Conservation (phyloP, 1,140 invertebrate genomes). For the Ruditapes philippinarum region DNA sequence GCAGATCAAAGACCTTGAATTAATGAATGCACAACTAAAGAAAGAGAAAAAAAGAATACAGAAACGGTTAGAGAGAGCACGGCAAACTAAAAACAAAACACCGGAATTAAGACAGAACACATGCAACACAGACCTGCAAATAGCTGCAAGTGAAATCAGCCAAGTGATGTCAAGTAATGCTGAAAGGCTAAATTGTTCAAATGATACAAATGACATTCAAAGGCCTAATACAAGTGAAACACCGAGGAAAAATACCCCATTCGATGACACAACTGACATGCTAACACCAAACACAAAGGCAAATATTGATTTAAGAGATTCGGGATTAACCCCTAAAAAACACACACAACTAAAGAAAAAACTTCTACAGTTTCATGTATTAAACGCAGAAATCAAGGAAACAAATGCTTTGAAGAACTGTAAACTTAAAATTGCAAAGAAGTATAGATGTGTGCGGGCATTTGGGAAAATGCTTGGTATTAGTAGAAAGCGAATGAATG, state of each 20-base stretch:
- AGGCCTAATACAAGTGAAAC: not conserved
- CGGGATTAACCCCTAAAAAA: conserved; percentile 31
- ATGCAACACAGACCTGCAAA: not conserved
- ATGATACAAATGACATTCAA: not conserved
- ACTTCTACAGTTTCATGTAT: conserved; percentile 29
- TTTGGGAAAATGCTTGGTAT: conserved; percentile 1
- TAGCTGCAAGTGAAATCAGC: not conserved
- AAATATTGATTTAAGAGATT: conserved; percentile 18
- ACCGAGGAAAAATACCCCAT: not conserved
- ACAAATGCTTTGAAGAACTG: not conserved
- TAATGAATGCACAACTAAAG: conserved; percentile 9
- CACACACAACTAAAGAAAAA: conserved; percentile 30
- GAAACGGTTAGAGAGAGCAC: not conserved
- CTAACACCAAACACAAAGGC: conserved; percentile 40
- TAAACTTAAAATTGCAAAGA: conserved; percentile 44
- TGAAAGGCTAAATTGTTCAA: not conserved
- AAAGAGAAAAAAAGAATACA: not conserved
- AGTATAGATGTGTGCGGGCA: conserved; percentile 38
- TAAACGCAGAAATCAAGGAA: conserved; percentile 27
- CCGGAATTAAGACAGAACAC: not conserved
- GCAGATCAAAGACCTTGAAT: conserved; percentile 2
- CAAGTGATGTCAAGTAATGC: not conserved
- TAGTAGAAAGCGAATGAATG: not conserved
- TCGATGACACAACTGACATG: not conserved
- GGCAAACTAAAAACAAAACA: not conserved